Conservation (phyloP, 2,888 invertebrate species). For the Amphipoea oculea region DNA sequence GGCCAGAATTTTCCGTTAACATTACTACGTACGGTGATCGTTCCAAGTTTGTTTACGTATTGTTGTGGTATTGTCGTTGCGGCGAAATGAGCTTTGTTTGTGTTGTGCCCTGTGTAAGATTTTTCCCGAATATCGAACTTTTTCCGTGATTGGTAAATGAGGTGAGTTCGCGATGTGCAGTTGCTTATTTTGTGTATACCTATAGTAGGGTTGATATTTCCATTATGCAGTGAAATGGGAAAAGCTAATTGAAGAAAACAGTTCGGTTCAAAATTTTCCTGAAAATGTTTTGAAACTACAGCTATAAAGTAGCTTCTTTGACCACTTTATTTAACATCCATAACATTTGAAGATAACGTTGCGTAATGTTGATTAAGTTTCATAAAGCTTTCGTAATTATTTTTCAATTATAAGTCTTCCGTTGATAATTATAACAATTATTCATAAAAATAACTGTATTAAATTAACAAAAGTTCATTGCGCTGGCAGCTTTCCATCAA, state of each 20-base stretch:
- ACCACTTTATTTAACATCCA: slow-evolving; percentile 30
- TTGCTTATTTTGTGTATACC: slow-evolving; percentile 15
- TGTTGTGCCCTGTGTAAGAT: slow-evolving; percentile 54
- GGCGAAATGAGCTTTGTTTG: slow-evolving; percentile 52
- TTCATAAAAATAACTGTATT: too few relatives aligned
- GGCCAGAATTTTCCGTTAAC: slow-evolving; percentile 75
- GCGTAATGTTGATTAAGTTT: slow-evolving; percentile 21
- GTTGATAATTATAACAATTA: too few relatives aligned
- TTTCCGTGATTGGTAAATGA: slow-evolving; percentile 58
- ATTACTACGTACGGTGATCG: slow-evolving; percentile 39
- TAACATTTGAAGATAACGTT: slow-evolving; percentile 11
- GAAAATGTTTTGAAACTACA: slow-evolving; percentile 10
- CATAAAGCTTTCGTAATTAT: background rate
- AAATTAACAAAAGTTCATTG: background rate
- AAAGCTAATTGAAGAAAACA: background rate
- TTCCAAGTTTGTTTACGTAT: slow-evolving; percentile 50
- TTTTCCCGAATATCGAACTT: slow-evolving; percentile 45
- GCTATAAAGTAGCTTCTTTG: background rate
- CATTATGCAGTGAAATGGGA: background rate
- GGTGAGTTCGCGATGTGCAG: slow-evolving; percentile 62
- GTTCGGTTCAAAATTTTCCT: background rate
- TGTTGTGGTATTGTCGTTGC: slow-evolving; percentile 48
- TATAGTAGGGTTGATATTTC: background rate
- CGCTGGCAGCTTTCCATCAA: background rate
- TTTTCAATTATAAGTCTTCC: background rate